Evolutionary conservation across 2,888 invertebrate genomes (phyloP), one percentile per base, ranked within the genome.

Genomic region (Melieria picta): DNA sequence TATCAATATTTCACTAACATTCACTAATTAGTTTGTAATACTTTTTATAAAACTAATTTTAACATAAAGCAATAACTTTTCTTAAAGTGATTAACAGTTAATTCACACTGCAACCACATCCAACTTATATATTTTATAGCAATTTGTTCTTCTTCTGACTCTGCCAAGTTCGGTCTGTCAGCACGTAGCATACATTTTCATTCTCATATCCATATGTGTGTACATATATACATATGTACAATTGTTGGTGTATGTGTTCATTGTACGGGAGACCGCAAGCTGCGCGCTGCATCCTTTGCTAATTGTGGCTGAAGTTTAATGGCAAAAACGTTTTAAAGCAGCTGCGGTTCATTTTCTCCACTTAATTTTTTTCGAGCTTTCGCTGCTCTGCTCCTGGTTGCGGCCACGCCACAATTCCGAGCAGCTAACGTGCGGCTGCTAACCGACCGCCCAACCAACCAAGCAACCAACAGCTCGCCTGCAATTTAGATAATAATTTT

Each of bases 401-500:
- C 16, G 5, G 63, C 60, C n/a, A 42, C 30, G n/a, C 9, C n/a
- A 48, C 13, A 55, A 48, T 64, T 64, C 58, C 16, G 74, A 77
- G 72, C 58, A 72, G 63, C 30, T 30, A 30, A 74, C 79, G 79
- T 75, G 76, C 79, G 79, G 72, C n/a, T 30, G 4, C 16, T 10
- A 47, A 42, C 42, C 47, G n/a, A 13, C 63, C 47, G 63, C 48
- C 77, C 56, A 4, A 42, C 45, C 10, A 46, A 45, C 75, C 73
- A 73, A 73, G 62, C 75, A 75, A 75, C 79, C 77, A 77, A 76
- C 77, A 77, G 77, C 77, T 77, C 77, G 77, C 77, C 76, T 72
- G 77, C 79, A 80, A 80, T 81, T 82, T 80, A 80, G 79, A 81
- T 80, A 81, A 79, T 69, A 71, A 81, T 83, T 82, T 80, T 80